phyloP scores from a whole-genome alignment of 2,797 vertebrate genomes.

The Acanthurus lineatus region DNA sequence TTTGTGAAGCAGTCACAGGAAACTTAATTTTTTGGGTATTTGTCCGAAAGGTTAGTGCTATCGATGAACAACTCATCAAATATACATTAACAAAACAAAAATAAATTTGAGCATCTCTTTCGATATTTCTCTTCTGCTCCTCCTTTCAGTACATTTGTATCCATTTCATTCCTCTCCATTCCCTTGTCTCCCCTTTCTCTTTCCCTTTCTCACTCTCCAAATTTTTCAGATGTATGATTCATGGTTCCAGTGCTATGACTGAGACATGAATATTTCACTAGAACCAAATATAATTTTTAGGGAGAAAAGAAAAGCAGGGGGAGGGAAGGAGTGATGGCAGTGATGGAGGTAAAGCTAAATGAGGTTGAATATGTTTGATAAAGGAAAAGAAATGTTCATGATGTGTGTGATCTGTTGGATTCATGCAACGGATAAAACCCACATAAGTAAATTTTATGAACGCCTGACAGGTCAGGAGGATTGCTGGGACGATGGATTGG shows the following conservation, averaged over 20 bases:
- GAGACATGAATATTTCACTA: conserved; percentile 77
- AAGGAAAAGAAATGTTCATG: not conserved
- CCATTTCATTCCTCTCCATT: conserved; percentile 30
- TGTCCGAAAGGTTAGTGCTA: too few relatives aligned
- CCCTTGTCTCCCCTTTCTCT: conserved; percentile 18
- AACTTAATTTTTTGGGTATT: too few relatives aligned
- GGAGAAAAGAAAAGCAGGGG: conserved; percentile 40
- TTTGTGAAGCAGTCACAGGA: too few relatives aligned
- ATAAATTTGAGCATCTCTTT: not conserved
- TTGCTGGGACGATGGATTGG: not conserved
- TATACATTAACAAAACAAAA: too few relatives aligned
- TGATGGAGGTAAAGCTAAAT: not conserved
- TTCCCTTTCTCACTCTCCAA: conserved; percentile 1
- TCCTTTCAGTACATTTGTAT: conserved; percentile 48
- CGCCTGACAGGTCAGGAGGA: not conserved
- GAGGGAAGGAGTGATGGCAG: not conserved
- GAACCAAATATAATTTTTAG: conserved; percentile 72
- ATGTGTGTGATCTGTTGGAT: not conserved
- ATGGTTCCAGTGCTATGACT: conserved; percentile 65
- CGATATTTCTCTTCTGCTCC: conserved; percentile 17
- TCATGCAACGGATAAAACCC: not conserved
- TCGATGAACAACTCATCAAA: too few relatives aligned
- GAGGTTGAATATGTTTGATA: not conserved
- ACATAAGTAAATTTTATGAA: not conserved
- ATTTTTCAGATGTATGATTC: conserved; percentile 77